A percentile compares a stretch with the other conserved stretches of the same genome.
These are phyloP conservation scores for Emydura subglobosa DNA, from an alignment of 2,113 vertebrate species.

Conservation along the genomic window DNA sequence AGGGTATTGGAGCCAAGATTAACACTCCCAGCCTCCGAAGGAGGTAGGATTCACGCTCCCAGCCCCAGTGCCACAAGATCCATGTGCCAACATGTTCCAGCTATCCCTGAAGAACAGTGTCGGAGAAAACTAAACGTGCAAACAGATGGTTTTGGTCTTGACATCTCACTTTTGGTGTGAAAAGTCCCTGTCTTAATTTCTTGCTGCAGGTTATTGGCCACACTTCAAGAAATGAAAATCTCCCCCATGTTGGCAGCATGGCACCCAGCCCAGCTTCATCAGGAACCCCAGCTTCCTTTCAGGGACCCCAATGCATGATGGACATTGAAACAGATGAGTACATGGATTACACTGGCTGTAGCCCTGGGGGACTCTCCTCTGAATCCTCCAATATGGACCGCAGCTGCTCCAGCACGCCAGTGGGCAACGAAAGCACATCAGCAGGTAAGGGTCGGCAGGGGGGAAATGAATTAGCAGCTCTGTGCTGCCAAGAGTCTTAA, in stretches of 20 bases:
- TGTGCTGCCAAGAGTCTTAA: neutral
- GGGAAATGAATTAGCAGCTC: neutral
- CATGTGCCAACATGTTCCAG: neutral
- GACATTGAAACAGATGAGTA: constrained; percentile 94
- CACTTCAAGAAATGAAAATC: constrained; percentile 76
- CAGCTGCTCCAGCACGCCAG: constrained; percentile 97
- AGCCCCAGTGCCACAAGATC: constrained; percentile 6
- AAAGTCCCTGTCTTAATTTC: constrained; percentile 18
- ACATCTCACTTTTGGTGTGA: constrained; percentile 28
- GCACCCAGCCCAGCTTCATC: constrained; percentile 77
- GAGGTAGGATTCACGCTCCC: neutral
- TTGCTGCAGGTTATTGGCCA: constrained; percentile 78
- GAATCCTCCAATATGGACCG: constrained; percentile 98
- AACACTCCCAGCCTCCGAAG: constrained; percentile 10
- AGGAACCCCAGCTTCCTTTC: constrained; percentile 81
- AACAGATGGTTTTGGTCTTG: constrained; percentile 57
- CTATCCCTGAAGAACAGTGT: constrained; percentile 8
- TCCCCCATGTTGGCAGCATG: constrained; percentile 78
- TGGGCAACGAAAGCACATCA: constrained; percentile 93
- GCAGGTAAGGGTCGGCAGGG: constrained; percentile 83
- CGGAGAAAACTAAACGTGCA: neutral
- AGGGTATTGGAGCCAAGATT: constrained; percentile 15
- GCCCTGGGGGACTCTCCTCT: constrained; percentile 92
- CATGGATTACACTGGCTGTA: constrained; percentile 93
- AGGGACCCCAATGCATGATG: constrained; percentile 81